Base-by-base conservation (phyloP, 2,888 invertebrate genomes). In the Epinotia nisella region DNA sequence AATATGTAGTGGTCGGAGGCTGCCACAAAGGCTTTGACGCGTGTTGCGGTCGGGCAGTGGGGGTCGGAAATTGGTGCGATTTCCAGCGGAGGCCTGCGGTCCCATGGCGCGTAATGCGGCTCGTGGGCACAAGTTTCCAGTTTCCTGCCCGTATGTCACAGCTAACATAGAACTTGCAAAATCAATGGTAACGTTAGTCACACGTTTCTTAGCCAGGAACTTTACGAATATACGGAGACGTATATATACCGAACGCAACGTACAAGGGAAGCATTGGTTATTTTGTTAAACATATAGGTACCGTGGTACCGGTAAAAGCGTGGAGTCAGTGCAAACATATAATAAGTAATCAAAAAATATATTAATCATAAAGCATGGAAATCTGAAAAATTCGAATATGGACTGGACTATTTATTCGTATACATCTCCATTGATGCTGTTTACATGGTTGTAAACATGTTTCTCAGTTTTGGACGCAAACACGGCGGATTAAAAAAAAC, bases 21-120 rank as follows among this genome's bases (percentile, higher is more conserved):
- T 75, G 82, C 87, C 87, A 87, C 90, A 91, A 89, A 89, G 87
- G 89, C 91, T 92, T 92, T 90, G 90, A 91, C 87, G 90, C 89
- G 90, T 88, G 85, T 85, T 92, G 92, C 86, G 92, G 93, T 91
- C 84, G 80, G 78, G 78, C 85, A 78, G 86, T 88, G 85, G 87
- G 89, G 91, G 90, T 87, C 89, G 88, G 90, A 88, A 89, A 91
- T 90, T 90, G 89, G 88, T 84, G 83, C 85, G 86, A 90, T 90
- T 89, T 89, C 86, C 86, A 87, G 79, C 85, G 82, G 83, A 84
- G 78, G 85, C 74, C n/a, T n/a, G 77, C 76, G 80, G 85, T 86
- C 86, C 81, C 85, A 85, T 75, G 72, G 76, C 49, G 58, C 49
- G 29, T 29, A 62, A 41, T 68, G 59, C 41, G 29, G 60, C 41